A percentile compares a stretch with the other conserved stretches of the same genome.
Evolutionary conservation across 2,113 vertebrate genomes (phyloP).

Genomic region (Pterocles gutturalis): DNA sequence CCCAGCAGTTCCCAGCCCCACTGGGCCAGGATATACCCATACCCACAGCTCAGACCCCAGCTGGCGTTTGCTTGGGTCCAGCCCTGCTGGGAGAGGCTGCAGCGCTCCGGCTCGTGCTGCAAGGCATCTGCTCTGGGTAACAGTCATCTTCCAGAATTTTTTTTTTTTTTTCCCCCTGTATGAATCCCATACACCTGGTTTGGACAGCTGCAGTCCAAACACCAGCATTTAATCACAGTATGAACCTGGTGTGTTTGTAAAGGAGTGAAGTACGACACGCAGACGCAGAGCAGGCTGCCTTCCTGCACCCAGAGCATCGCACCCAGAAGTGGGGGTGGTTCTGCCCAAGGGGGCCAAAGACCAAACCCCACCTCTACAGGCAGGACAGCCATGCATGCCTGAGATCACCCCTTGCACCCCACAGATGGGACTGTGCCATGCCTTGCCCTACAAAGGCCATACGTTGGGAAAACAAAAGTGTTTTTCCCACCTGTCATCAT

Average conservation of each 20-base stretch:
- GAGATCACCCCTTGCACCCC: not conserved
- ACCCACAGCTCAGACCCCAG: not conserved
- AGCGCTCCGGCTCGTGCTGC: not conserved
- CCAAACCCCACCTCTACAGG: not conserved
- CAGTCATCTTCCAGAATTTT: not conserved
- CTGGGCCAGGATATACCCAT: not conserved
- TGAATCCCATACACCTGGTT: not conserved
- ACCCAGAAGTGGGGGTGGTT: not conserved
- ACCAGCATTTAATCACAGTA: not conserved
- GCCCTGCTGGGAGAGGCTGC: not conserved
- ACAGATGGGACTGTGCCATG: not conserved
- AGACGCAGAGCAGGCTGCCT: not conserved
- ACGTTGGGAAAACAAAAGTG: not conserved
- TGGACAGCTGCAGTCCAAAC: constrained; percentile 42
- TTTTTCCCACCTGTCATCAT: not conserved
- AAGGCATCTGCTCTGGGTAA: not conserved
- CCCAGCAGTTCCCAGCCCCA: not conserved
- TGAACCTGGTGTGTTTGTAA: constrained; percentile 4
- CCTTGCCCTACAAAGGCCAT: not conserved
- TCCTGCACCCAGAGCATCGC: not conserved
- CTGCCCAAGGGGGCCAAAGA: not conserved
- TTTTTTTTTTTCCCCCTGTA: not conserved
- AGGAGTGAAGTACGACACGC: not conserved
- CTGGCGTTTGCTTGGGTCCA: not conserved
- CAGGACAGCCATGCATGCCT: rapidly evolving